These are phyloP conservation scores for Polia nebulosa DNA, from an alignment of 2,888 invertebrate genomes.

Conservation along the genomic window DNA sequence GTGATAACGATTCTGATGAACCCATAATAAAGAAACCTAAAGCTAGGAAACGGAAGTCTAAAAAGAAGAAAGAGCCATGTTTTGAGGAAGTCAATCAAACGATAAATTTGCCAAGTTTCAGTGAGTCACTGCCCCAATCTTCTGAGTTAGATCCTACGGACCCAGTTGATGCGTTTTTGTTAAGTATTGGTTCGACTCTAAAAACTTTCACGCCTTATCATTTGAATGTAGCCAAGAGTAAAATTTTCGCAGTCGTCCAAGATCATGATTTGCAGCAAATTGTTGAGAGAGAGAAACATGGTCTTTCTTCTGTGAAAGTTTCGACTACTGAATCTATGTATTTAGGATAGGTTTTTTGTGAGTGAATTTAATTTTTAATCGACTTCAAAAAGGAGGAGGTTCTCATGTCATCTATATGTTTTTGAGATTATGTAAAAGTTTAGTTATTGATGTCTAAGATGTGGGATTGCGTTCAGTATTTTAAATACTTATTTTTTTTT, in stretches of 20 bases:
- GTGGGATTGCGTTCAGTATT: no score
- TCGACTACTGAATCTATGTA: constrained; percentile 64
- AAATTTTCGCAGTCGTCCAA: constrained; percentile 87
- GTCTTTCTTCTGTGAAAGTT: constrained; percentile 70
- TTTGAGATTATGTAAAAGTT: not conserved
- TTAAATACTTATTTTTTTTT: no score
- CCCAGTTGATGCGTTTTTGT: constrained; percentile 84
- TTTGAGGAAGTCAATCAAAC: constrained; percentile 66
- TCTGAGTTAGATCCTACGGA: constrained; percentile 80
- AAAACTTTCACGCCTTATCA: constrained; percentile 87
- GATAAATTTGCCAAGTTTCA: constrained; percentile 59
- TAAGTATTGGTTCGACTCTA: constrained; percentile 85
- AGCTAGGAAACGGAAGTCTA: constrained; percentile 55
- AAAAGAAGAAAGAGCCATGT: constrained; percentile 35
- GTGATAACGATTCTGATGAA: constrained; percentile 73
- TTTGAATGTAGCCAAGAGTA: constrained; percentile 86
- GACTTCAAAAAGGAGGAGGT: no score
- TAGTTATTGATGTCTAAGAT: constrained; percentile 7
- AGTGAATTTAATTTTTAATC: not conserved
- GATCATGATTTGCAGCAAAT: constrained; percentile 88
- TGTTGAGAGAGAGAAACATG: constrained; percentile 76
- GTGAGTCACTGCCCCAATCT: constrained; percentile 63
- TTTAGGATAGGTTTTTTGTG: constrained; percentile 6
- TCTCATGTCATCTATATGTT: not conserved
- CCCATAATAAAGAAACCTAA: constrained; percentile 59